phyloP scores from a whole-genome alignment of 2,888 invertebrate species.

The Plutella xylostella region DNA sequence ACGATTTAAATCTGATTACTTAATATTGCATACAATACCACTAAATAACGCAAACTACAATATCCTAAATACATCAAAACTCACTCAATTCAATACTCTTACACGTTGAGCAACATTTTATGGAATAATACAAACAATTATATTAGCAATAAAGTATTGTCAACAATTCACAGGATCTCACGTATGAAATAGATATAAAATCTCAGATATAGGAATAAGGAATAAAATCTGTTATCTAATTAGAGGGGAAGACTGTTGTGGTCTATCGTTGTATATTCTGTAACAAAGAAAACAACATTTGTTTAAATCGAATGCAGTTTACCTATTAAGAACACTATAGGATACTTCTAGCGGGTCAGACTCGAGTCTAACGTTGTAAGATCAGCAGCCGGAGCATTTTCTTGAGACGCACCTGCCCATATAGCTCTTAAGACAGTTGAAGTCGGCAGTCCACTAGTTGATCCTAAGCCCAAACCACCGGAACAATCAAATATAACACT shows the following conservation, averaged over 20 bases:
- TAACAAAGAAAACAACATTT: slow-evolving; percentile 22
- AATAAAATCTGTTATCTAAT: slow-evolving; percentile 61
- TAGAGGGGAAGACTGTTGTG: slow-evolving; percentile 64
- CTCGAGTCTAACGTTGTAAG: too few relatives aligned
- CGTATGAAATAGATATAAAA: slow-evolving; percentile 53
- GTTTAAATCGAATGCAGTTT: not conserved
- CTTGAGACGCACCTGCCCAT: too few relatives aligned
- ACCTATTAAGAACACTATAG: too few relatives aligned
- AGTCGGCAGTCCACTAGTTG: not conserved
- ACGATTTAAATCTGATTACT: too few relatives aligned
- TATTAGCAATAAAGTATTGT: slow-evolving; percentile 54
- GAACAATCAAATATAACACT: too few relatives aligned
- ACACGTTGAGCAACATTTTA: slow-evolving; percentile 54
- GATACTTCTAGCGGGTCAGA: too few relatives aligned
- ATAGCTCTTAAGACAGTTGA: too few relatives aligned
- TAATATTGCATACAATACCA: too few relatives aligned
- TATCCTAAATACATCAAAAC: not conserved
- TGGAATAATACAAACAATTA: slow-evolving; percentile 47
- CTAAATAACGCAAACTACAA: not conserved
- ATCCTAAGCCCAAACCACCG: not conserved
- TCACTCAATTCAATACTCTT: not conserved
- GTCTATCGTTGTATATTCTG: slow-evolving; percentile 60
- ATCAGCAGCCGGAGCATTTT: too few relatives aligned
- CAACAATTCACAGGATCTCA: slow-evolving; percentile 55
- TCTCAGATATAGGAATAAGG: slow-evolving; percentile 57